Base-by-base conservation (phyloP, 2,797 vertebrate genomes). In the Helicolenus hilgendorfi region DNA sequence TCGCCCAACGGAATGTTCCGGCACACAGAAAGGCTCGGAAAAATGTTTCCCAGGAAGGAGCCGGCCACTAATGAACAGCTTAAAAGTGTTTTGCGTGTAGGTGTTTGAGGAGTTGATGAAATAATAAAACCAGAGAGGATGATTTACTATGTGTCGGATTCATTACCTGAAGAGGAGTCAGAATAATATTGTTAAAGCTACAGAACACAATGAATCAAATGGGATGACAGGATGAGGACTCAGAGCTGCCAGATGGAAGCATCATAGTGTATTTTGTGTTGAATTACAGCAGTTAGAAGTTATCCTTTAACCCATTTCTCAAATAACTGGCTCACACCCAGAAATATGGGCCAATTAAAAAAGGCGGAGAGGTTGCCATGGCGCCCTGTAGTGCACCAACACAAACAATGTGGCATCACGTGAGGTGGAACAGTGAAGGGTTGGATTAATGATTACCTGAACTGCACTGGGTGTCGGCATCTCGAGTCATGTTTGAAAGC, bases 1-100 rank as follows among this genome's bases (percentile, higher is more conserved):
- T 63, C 72, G 72, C 77, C 80, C 79, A 31, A 10, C 77, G 81
- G 88, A 96, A 96, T 90, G 84, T 96, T 96, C 92, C 85, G 5
- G 67, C 59, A 41, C 77, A 67, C 56, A 84, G 60, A 83, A 60
- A 45, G 65, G 10, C 71, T 77, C 9, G 11, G 62, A 86, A 86
- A 77, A 79, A 64, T 5, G 15, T 33, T 72, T 70, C 69, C 36
- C 15, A 71, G 11, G 27, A 35, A 45, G 38, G 58, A 72, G 33
- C 10, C 2, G 0, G 2, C 4, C 11, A 41, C 22, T 10, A 8
- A 4, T 8, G 4, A 65, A 63, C 4, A 27, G 18, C 20, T 13
- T 10, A 29, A 45, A 4, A 3, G 22, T n/a, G 24, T 72, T 35
- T 41, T 41, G 38, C 38, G 11, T 55, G 11, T 8, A 35, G 7